Base-by-base conservation (phyloP, 2,797 vertebrate genomes). In the Gobionotothen gibberifrons region DNA sequence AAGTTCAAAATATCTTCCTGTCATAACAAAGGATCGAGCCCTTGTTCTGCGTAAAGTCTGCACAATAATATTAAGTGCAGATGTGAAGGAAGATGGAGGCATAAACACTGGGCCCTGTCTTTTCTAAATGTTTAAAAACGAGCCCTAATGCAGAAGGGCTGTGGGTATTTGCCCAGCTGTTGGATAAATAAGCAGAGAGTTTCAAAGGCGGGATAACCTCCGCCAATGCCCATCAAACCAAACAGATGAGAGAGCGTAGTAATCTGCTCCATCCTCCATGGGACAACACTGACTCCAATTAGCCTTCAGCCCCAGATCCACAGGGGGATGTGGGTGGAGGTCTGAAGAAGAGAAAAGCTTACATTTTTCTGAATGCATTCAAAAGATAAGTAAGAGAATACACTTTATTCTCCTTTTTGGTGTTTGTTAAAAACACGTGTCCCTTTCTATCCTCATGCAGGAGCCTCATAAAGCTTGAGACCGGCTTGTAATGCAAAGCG, bases 71-170 rank as follows among this genome's bases (percentile, higher is more conserved):
- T 94, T 89, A 94, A 92, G 76, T 93, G 86, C 93, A 94, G 93
- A 94, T 94, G 93, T 93, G 90, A 91, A 59, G 83, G 87, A 89
- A 87, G 87, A 91, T 90, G 90, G 89, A 90, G 91, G 89, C 78
- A 89, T 93, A 94, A 94, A 94, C 93, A 94, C 83, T 80, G 86
- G 75, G 84, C 84, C 86, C 90, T 87, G 89, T 93, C 91, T 92
- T 90, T 89, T 92, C 86, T 91, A 93, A 94, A 94, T 93, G 94
- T 94, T 94, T 94, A 92, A 94, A 92, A 92, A 89, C 67, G 85
- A 85, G 82, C 81, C 83, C 79, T 93, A 93, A 94, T 92, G 90
- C 87, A 92, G 90, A 93, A 82, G 88, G 90, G 89, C 91, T 93
- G 92, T 65, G 85, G 86, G 89, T 94, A 90, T 93, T 94, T 93